Evolutionary conservation across 2,888 invertebrate genomes (phyloP), one percentile per base, ranked within the genome.

Genomic region (Drosophila atroscutellata): DNA sequence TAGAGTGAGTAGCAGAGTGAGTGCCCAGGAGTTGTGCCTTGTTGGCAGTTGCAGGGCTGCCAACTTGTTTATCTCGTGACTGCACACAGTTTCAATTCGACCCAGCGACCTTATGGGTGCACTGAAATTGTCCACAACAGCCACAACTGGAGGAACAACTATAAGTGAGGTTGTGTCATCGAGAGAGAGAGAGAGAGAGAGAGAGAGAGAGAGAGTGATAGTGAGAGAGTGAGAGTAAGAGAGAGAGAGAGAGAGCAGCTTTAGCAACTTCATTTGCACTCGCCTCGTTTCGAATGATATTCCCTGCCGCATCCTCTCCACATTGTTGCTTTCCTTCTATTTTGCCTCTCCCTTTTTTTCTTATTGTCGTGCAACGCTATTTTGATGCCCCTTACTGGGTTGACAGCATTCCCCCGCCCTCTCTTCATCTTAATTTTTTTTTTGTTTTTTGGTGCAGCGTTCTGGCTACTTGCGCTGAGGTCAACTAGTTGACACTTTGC

Each of bases 11-110:
- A 3, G 20, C 20, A 37, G 45, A 45, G 28, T 49, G 28, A 30
- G 28, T 11, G 26, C 6, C 28, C n/a, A 36, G 42, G 30, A 66
- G 52, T 52, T 61, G 28, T 59, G 82, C 69, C 73, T 61, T 63
- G 63, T 64, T 61, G 84, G 83, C 85, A 86, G 70, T 81, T 73
- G 80, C 87, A 89, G 82, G 42, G 71, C 75, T 84, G 87, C 75
- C 87, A 89, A 82, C 89, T 86, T 87, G 85, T 84, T 89, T 89
- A 87, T 80, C 85, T 80, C 80, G 74, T 80, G 72, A 84, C 84
- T 81, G 87, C 86, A 86, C 80, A 69, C 69, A 68, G 61, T 80
- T 80, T 65, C 81, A 77, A 81, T 72, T 81, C 73, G 69, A 87
- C 72, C 69, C 85, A 58, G 72, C 80, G 83, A 77, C 69, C 80